phyloP scores from a whole-genome alignment of 1,140 invertebrate genomes.

The Drosophila sucinea region DNA sequence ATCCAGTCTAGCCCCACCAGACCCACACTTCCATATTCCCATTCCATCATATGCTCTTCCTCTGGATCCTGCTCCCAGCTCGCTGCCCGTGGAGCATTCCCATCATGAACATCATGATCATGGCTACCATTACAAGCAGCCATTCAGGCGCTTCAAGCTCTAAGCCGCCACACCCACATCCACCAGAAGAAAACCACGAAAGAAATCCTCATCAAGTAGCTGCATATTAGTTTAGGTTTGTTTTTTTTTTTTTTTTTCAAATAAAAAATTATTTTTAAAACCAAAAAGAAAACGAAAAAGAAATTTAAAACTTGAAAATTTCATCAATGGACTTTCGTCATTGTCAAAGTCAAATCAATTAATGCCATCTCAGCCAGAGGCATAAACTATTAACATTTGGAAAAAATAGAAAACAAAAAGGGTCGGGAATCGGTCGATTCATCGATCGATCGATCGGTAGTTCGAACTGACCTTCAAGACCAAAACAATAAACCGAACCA shows the following conservation, averaged over 20 bases:
- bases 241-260: slow-evolving; percentile 20
- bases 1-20: slow-evolving; percentile 18
- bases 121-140: slow-evolving; percentile 61
- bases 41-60: slow-evolving; percentile 66
- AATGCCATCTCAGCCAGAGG: slow-evolving; percentile 36
- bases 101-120: slow-evolving; percentile 15
- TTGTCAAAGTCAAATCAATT: slow-evolving; percentile 49
- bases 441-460: no score
- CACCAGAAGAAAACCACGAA: not conserved
- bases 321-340: slow-evolving; percentile 44
- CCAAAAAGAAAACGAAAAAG: not conserved
- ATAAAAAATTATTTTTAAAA: slow-evolving; percentile 52
- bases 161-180: slow-evolving; percentile 26
- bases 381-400: slow-evolving; percentile 35
- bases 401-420: slow-evolving; percentile 8
- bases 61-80: slow-evolving; percentile 40
- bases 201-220: slow-evolving; percentile 26
- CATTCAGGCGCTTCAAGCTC: slow-evolving; percentile 59
- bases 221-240: slow-evolving; percentile 58
- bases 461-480: slow-evolving; percentile 37
- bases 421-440: slow-evolving; percentile 14
- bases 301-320: slow-evolving; percentile 16
- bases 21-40: slow-evolving; percentile 60
- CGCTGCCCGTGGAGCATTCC: slow-evolving; percentile 24
- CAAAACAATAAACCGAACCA: slow-evolving; percentile 41